Evolutionary conservation across 2,113 vertebrate species (phyloP).

Genomic region (Nanorana parkeri): DNA sequence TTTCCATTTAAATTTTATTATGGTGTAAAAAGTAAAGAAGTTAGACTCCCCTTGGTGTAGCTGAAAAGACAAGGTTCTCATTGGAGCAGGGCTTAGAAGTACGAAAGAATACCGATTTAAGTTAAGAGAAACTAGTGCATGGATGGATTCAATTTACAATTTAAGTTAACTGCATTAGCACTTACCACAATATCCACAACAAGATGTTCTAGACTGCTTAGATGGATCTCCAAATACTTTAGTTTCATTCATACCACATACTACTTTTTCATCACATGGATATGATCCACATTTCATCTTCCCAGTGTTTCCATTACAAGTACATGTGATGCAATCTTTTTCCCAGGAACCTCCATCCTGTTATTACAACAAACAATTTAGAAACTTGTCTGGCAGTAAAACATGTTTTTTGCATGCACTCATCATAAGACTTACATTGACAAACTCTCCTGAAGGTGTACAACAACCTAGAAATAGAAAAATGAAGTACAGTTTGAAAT

Average conservation of each 20-base stretch:
- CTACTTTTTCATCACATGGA: background rate
- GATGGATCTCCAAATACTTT: slow-evolving; percentile 8
- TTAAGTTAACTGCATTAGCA: background rate
- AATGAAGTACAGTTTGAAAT: background rate
- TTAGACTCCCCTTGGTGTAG: too few species aligned
- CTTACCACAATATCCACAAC: slow-evolving; percentile 46
- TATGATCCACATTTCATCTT: background rate
- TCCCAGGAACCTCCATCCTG: background rate
- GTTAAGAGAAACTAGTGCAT: too few species aligned
- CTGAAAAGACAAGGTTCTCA: too few species aligned
- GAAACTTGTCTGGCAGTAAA: background rate
- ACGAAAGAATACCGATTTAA: too few species aligned
- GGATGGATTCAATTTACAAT: too few species aligned
- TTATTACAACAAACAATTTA: background rate
- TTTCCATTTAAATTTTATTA: too few species aligned
- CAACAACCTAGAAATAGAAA: slow-evolving; percentile 12
- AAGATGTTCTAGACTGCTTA: background rate
- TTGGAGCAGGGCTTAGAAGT: too few species aligned
- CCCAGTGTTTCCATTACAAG: slow-evolving; percentile 24
- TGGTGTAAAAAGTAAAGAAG: too few species aligned
- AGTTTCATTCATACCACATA: background rate
- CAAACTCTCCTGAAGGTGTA: background rate
- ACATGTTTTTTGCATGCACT: background rate
- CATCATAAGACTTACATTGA: background rate
- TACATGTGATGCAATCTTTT: slow-evolving; percentile 13